phyloP scores from a whole-genome alignment of 2,888 invertebrate genomes.

The Ochropacha duplaris region DNA sequence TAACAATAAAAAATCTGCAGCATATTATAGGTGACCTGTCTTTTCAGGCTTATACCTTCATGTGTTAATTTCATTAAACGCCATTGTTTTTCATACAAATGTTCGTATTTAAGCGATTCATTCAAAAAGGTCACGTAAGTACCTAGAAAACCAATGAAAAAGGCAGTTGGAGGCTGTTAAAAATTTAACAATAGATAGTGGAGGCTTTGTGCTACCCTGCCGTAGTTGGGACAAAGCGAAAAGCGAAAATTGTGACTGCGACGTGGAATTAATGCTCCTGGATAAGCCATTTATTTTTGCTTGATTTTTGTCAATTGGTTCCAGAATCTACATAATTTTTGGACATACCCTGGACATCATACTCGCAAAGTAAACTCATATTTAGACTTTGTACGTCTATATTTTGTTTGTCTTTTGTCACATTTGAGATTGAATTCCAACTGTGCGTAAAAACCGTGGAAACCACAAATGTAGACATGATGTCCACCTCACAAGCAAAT shows the following conservation, averaged over 20 bases:
- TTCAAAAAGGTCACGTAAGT: constrained; percentile 33
- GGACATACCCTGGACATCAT: no score
- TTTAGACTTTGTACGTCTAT: no score
- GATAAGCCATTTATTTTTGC: constrained; percentile 15
- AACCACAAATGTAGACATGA: no score
- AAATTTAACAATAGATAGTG: constrained; percentile 55
- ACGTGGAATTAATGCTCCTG: constrained; percentile 11
- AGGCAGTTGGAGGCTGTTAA: constrained; percentile 39
- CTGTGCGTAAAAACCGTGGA: no score
- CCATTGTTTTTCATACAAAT: not conserved
- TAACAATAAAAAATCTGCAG: no score
- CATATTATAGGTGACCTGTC: no score
- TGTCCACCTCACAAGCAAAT: no score
- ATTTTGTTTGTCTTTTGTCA: no score
- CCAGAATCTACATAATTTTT: no score
- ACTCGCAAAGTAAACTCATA: no score
- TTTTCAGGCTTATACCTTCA: no score
- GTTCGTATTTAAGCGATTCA: constrained; percentile 20
- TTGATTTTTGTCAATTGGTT: not conserved
- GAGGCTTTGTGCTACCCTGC: constrained; percentile 38
- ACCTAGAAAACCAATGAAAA: constrained; percentile 31
- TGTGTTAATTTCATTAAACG: not conserved
- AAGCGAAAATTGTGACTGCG: constrained; percentile 42
- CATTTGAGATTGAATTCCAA: no score
- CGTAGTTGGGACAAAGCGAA: constrained; percentile 31